These are phyloP conservation scores for Oryzias sinensis DNA, from an alignment of 2,797 vertebrate species.

Conservation along the genomic window DNA sequence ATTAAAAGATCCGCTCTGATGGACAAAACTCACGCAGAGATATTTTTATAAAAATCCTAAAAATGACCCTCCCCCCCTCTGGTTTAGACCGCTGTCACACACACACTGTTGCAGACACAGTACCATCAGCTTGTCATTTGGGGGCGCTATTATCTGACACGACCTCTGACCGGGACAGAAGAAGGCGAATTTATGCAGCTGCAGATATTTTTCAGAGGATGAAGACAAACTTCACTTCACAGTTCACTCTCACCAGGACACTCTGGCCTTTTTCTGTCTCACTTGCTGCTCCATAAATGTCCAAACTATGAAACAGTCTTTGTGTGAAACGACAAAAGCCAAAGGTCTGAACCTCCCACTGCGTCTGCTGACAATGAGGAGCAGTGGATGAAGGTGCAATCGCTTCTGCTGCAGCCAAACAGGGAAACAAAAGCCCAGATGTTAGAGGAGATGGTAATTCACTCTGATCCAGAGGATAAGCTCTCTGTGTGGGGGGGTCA, in stretches of 20 bases:
- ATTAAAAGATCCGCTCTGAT: no score
- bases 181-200: no score
- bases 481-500: conserved; percentile 78
- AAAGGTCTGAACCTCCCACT: conserved; percentile 74
- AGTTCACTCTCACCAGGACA: conserved; percentile 55
- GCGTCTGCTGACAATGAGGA: conserved; percentile 68
- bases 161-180: no score
- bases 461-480: conserved; percentile 86
- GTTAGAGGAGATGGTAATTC: conserved; percentile 88
- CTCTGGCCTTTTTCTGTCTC: conserved; percentile 78
- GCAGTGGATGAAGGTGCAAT: conserved; percentile 77
- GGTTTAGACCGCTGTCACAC: no score
- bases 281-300: conserved; percentile 83
- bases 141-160: no score
- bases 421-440: conserved; percentile 84
- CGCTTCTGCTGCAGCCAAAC: conserved; percentile 83
- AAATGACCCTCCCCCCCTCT: no score
- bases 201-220: no score
- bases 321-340: conserved; percentile 83
- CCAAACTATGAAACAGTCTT: conserved; percentile 83
- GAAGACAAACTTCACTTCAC: no score
- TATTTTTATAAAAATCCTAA: no score
- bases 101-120: no score
- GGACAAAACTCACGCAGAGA: no score
- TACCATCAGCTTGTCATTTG: no score